Percentiles rank a stretch among this genome's conserved stretches.
These are phyloP conservation scores for Myanophis thanlyinensis DNA, from an alignment of 2,113 vertebrate genomes.

Conservation along the genomic window DNA sequence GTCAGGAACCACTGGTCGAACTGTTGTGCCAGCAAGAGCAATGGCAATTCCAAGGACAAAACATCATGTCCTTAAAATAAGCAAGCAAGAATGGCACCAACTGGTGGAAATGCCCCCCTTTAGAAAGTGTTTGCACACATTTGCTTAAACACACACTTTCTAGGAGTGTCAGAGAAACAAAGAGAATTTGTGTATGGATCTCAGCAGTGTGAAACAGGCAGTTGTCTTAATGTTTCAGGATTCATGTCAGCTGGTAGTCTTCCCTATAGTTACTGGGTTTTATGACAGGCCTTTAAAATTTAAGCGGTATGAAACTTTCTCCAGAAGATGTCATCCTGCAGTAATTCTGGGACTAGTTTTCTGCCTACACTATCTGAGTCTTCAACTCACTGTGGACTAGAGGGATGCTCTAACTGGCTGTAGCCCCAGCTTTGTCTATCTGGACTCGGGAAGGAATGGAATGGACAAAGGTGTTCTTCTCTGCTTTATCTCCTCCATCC, in stretches of 20 bases:
- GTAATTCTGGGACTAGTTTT: not conserved
- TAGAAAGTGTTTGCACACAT: not conserved
- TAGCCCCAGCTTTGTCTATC: not conserved
- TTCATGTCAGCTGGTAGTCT: not conserved
- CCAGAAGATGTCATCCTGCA: not conserved
- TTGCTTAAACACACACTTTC: not conserved
- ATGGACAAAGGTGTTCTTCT: not conserved
- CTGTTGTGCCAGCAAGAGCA: constrained; percentile 40
- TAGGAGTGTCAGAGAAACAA: not conserved
- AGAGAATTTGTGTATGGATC: not conserved
- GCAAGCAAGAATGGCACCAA: constrained; percentile 16
- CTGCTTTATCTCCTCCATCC: not conserved
- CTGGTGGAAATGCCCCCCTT: not conserved
- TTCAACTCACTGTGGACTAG: not conserved
- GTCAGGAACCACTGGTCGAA: constrained; percentile 49
- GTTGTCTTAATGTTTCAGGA: not conserved
- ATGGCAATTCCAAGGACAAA: constrained; percentile 39
- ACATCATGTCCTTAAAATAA: constrained; percentile 48
- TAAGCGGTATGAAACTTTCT: not conserved
- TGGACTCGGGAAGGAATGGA: not conserved
- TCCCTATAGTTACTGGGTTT: not conserved
- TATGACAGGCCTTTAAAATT: not conserved
- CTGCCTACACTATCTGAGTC: not conserved
- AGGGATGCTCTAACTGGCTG: not conserved
- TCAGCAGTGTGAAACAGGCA: not conserved